Conservation (phyloP, 2,113 vertebrate genomes). For the Anser cygnoides region DNA sequence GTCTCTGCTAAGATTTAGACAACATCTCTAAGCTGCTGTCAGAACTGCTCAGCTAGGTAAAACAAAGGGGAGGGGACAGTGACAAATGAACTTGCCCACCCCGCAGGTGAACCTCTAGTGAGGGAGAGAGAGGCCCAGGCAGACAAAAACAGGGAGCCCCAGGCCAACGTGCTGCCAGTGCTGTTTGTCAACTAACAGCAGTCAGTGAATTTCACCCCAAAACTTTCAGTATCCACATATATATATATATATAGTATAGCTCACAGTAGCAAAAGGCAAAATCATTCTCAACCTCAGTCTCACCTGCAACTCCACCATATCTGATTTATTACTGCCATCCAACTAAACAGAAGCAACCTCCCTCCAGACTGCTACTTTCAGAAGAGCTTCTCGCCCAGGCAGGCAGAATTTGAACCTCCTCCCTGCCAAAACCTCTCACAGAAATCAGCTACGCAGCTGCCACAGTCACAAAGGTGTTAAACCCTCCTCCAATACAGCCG, state of each 20-base stretch:
- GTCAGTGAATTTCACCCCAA: background rate
- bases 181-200: rapidly evolving
- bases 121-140: background rate
- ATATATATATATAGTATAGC: background rate
- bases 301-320: background rate
- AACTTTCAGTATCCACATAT: background rate
- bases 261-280: background rate
- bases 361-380: background rate
- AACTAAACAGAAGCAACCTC: background rate
- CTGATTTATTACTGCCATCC: background rate
- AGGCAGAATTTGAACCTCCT: background rate
- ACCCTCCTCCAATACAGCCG: background rate
- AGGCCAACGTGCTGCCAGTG: background rate
- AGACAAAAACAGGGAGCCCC: background rate
- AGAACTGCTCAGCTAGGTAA: background rate
- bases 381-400: rapidly evolving
- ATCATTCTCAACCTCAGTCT: background rate
- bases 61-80: background rate
- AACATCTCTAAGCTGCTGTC: background rate
- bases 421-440: background rate
- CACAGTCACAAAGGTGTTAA: background rate
- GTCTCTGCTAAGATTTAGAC: background rate
- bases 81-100: background rate
- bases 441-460: background rate
- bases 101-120: background rate